Base-by-base conservation (phyloP, 2,888 invertebrate genomes). In the Megamerina dolium region DNA sequence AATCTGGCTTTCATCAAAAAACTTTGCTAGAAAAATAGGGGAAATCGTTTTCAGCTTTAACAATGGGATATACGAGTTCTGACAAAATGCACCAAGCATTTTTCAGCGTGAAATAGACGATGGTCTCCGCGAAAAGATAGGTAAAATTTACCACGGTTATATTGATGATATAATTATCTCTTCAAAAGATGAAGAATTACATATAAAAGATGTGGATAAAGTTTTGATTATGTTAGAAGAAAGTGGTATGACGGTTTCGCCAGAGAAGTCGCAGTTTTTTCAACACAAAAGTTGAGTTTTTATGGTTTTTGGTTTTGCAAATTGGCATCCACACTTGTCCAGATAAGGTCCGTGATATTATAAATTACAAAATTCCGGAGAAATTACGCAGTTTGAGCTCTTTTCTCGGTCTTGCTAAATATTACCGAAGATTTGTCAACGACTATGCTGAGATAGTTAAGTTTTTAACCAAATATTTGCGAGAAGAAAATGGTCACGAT, bases 1-100 rank as follows among this genome's bases (percentile, higher is more conserved):
- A 29, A 39, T 44, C 44, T 18, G 45, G 37, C 2, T 45, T 45
- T 16, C 45, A 45, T 37, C 36, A 44, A 39, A 41, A 37, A 9
- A 18, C 21, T 31, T 37, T 45, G 21, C 10, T 35, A 16, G 30
- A 30, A 14, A 36, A 12, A n/a, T 12, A 21, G 9, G 23, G 9
- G 37, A 43, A 38, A 43, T 38, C 5, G 38, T 34, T 17, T 44
- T 39, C 10, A 35, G 23, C 19, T 13, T 39, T 29, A 44, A 44
- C 12, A 32, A 41, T 27, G 37, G 27, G 12, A 37, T 26, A 14
- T 37, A 37, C 10, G 37, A 37, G 12, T 37, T 37, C n/a, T 37
- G 37, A 17, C 26, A 18, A 37, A 37, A 37, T 37, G 37, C 37
- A 6, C 37, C 37, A 37, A 37, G 37, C 19, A 37, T 37, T 37